phyloP scores from a whole-genome alignment of 1,140 invertebrate genomes.

The Limonius californicus region DNA sequence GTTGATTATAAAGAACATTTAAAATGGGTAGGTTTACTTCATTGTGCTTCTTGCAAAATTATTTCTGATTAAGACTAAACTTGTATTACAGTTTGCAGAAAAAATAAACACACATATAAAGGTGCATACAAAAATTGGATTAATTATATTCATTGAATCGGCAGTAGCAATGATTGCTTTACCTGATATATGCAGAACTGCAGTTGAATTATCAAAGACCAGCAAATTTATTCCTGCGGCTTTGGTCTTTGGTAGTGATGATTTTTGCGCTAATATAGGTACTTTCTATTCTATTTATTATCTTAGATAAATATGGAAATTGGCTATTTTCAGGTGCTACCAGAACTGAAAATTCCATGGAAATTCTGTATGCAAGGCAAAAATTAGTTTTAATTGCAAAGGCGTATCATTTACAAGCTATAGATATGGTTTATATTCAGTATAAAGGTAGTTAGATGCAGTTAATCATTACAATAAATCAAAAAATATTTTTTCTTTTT shows the following conservation, averaged over 20 bases:
- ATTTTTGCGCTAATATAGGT: constrained; percentile 68
- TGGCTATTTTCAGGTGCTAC: constrained; percentile 55
- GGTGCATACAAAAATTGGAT: constrained; percentile 40
- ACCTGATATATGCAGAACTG: constrained; percentile 54
- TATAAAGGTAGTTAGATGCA: constrained; percentile 55
- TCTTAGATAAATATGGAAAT: too few species aligned
- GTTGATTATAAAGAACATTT: constrained; percentile 55
- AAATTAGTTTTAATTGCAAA: constrained; percentile 63
- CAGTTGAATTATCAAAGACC: constrained; percentile 48
- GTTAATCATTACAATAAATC: too few species aligned
- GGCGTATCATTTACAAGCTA: constrained; percentile 65
- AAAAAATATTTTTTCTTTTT: not conserved
- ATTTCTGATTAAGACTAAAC: too few species aligned
- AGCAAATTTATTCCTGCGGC: constrained; percentile 54
- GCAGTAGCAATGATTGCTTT: constrained; percentile 59
- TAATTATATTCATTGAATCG: constrained; percentile 64
- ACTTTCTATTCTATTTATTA: too few species aligned
- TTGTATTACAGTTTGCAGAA: constrained; percentile 49
- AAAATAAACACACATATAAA: constrained; percentile 35
- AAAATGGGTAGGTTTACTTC: constrained; percentile 50
- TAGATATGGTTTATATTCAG: constrained; percentile 70
- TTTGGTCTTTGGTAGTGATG: constrained; percentile 70
- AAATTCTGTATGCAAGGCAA: constrained; percentile 64
- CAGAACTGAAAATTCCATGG: constrained; percentile 53
- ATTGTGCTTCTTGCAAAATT: not conserved